A percentile compares a stretch with the other conserved stretches of the same genome.
phyloP scores from a whole-genome alignment of 2,888 invertebrate genomes.

The Agapostemon virescens region DNA sequence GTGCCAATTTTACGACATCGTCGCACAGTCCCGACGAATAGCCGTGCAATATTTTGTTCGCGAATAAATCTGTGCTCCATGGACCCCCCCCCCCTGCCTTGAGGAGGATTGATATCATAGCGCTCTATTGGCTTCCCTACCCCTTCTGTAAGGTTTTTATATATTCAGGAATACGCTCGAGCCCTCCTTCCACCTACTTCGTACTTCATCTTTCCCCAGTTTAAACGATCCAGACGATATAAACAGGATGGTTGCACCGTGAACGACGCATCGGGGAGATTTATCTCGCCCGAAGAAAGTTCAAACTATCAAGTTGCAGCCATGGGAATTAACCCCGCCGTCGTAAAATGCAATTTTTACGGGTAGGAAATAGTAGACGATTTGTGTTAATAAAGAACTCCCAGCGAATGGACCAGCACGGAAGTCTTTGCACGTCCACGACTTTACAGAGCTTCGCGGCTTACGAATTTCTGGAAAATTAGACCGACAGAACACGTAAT shows the following conservation, averaged over 20 bases:
- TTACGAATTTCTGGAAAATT: neutral
- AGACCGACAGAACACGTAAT: neutral
- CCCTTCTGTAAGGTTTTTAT: neutral
- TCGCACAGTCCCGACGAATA: neutral
- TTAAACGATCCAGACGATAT: conserved; percentile 14
- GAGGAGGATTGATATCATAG: conserved; percentile 14
- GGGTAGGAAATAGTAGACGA: neutral
- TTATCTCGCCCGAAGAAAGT: neutral
- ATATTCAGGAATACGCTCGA: neutral
- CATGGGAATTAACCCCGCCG: neutral
- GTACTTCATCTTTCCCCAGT: conserved; percentile 3
- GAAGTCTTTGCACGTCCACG: conserved; percentile 5
- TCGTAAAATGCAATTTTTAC: conserved; percentile 14
- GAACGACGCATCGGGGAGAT: neutral
- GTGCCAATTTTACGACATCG: neutral
- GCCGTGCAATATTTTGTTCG: conserved; percentile 17
- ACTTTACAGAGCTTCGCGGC: neutral
- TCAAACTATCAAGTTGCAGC: neutral
- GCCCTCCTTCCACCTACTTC: neutral
- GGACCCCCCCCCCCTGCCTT: neutral
- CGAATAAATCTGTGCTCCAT: conserved; percentile 16
- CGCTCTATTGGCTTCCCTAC: neutral
- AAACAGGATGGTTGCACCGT: neutral
- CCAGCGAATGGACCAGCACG: neutral
- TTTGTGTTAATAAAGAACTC: conserved; percentile 9